Evolutionary conservation across 2,888 invertebrate species (phyloP), one percentile per base, ranked within the genome.

Genomic region (Euplexia lucipara): DNA sequence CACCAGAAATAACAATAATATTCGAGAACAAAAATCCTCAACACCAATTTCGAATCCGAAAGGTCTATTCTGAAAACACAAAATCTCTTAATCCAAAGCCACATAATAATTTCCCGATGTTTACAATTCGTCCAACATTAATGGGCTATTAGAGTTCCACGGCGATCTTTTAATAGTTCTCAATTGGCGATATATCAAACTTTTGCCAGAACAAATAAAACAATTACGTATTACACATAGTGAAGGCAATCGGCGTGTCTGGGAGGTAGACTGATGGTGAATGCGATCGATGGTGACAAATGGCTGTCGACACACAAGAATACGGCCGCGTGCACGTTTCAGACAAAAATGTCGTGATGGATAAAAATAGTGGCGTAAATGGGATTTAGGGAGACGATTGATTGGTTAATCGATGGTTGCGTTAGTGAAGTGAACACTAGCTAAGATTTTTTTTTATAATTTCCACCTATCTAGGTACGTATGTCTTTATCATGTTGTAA

Each of bases 221-320:
- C 83, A 81, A 83, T 83, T 79, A 64, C 71, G 62, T 63, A 57
- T 72, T 70, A 79, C 67, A 75, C 61, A 79, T 72, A 70, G 81
- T 81, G 61, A 75, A 79, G 77, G 77, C 78, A 78, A 71, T 71
- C 70, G 71, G 60, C 72, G 75, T 76, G 83, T 83, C 81, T 83
- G 85, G 82, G 83, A 83, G 73, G 81, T 71, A 79, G 88, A 86
- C 79, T 84, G 85, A 89, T 84, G 85, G 86, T 83, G 75, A 84
- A 84, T 73, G 72, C 86, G 91, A 91, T 92, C 92, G 91, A 92
- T 92, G 88, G 83, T 91, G 92, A 95, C 92, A 93, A 94, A 95
- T 94, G 83, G 86, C 77, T 89, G 91, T 92, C 90, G 90, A 90
- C 91, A 90, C 86, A 86, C 82, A 74, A 72, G 53, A 60, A 58